A percentile compares a stretch with the other conserved stretches of the same genome.
These are phyloP conservation scores for Malthinus flaveolus DNA, from an alignment of 2,888 invertebrate genomes.

Conservation along the genomic window DNA sequence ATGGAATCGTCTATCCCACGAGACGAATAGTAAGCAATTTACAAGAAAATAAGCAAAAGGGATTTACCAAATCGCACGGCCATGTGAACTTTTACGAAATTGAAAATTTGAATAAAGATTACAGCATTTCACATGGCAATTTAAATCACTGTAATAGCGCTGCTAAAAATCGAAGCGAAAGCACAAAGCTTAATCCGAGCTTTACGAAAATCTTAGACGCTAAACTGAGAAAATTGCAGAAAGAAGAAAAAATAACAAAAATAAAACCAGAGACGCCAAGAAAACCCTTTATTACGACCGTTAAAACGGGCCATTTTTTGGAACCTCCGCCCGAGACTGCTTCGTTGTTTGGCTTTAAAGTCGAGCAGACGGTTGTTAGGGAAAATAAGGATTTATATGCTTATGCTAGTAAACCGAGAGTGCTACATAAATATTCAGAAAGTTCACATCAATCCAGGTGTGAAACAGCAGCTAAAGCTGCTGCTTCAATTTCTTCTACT, in stretches of 20 bases:
- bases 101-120: constrained; percentile 45
- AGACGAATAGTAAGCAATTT: constrained; percentile 51
- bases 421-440: constrained; percentile 49
- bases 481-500: constrained; percentile 44
- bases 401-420: constrained; percentile 67
- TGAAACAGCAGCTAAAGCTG: constrained; percentile 50
- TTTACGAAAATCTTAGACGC: constrained; percentile 74
- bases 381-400: constrained; percentile 61
- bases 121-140: constrained; percentile 56
- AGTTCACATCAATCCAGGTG: constrained; percentile 48
- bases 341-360: constrained; percentile 61
- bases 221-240: constrained; percentile 70
- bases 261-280: constrained; percentile 37
- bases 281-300: constrained; percentile 77
- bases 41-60: constrained; percentile 45
- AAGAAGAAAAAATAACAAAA: constrained; percentile 54
- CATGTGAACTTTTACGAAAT: constrained; percentile 37
- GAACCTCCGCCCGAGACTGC: constrained; percentile 77
- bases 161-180: constrained; percentile 47
- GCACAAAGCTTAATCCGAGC: constrained; percentile 50
- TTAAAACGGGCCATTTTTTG: constrained; percentile 76
- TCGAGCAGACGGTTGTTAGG: constrained; percentile 29
- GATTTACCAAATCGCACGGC: constrained; percentile 50
- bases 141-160: constrained; percentile 48
- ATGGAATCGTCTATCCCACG: constrained; percentile 61